These are phyloP conservation scores for Heteromormyrus szaboi DNA, from an alignment of 2,797 vertebrate species.

Conservation along the genomic window DNA sequence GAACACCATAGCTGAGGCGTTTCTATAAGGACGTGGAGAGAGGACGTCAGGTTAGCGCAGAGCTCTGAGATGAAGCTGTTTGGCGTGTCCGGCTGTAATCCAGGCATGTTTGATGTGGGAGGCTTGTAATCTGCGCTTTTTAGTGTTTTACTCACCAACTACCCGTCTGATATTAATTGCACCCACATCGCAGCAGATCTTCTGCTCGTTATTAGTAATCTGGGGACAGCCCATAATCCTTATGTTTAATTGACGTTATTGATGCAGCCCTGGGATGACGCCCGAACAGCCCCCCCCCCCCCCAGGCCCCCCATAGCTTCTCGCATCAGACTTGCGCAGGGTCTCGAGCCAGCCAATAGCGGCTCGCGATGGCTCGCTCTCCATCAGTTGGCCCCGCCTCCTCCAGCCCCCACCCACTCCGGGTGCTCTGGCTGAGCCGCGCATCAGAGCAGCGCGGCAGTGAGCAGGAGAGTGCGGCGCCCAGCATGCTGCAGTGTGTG, in stretches of 20 bases:
- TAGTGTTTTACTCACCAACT: constrained; percentile 55
- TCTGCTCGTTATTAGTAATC: constrained; percentile 44
- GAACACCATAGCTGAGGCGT: background rate
- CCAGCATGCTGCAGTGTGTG: constrained; percentile 69
- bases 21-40: background rate
- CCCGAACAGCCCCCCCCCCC: constrained; percentile 60
- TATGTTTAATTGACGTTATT: constrained; percentile 71
- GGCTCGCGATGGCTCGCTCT: constrained; percentile 59
- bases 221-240: background rate
- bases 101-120: background rate
- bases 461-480: constrained; percentile 22
- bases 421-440: constrained; percentile 38
- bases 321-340: constrained; percentile 74
- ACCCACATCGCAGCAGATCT: constrained; percentile 44
- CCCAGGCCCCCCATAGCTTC: constrained; percentile 48
- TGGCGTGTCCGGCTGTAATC: background rate
- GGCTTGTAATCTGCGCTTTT: background rate
- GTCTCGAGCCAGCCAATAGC: constrained; percentile 66
- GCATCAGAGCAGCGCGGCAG: constrained; percentile 14
- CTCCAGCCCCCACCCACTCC: constrained; percentile 52
- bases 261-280: constrained; percentile 51
- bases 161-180: constrained; percentile 64
- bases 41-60: background rate
- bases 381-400: constrained; percentile 56
- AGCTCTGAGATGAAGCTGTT: background rate